Base-by-base conservation (phyloP, 2,113 vertebrate species). In the Charina bottae region DNA sequence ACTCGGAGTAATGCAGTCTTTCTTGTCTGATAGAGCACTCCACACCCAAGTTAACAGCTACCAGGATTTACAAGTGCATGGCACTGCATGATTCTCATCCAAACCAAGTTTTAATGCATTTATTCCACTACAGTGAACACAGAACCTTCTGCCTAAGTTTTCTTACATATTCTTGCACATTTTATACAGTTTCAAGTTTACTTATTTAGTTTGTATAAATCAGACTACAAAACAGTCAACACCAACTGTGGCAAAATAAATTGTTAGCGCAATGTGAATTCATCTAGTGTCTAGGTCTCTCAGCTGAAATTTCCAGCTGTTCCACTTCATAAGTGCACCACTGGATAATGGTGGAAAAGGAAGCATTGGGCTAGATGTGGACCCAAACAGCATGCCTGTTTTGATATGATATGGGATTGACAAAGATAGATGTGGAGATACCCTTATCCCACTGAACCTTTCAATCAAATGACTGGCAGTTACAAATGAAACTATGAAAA, bases 1-100 rank as follows among this genome's bases (percentile, higher is more conserved):
- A 89, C 93, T 91, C 91, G 26, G 88, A 96, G 90, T 2, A 59
- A 92, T 93, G 94, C 94, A 94, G 95, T 94, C 96, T 92, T 90
- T 93, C 96, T 96, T 93, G 94, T 91, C 95, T 12, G 23, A 92
- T 72, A 94, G 90, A 92, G 92, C 6, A 90, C n/a, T 90, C 94
- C 93, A 96, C 95, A 0, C 95, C 94, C 96, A 94, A 11, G 85
- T 68, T 90, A 24, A 87, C 17, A 89, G 87, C 83, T 28, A 3
- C 8, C 11, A 42, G 42, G 92, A 89, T 90, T 42, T 62, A 93
- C 21, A 87, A 87, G 49, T n/a, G 9, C 24, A 49, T 0, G 4
- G 90, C 1, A 42, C 2, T 93, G 90, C 90, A 91, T 33, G 92
- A 88, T 33, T 91, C 92, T 78, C 92, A 89, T 72, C 93, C 72